Evolutionary conservation across 1,140 invertebrate genomes (phyloP), one percentile per base, ranked within the genome.

Genomic region (Drosophila kanapiae): DNA sequence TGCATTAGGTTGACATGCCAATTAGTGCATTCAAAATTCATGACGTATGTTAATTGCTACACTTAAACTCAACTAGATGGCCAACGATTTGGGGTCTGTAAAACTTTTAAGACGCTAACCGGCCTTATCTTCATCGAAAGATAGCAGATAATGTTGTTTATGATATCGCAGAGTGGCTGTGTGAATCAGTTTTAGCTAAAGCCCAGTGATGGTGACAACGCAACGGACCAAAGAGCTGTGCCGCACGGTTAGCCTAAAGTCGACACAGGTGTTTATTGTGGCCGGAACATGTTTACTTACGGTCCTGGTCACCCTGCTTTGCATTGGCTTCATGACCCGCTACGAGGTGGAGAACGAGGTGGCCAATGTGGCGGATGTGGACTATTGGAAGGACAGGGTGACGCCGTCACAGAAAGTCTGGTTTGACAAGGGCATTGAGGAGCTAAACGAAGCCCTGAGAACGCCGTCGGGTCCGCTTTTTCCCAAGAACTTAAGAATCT

Each of bases 311-410:
- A 60, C 86, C 31, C 14, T 87, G 33, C 29, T 92, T 8, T 92
- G 91, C 56, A 82, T 92, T 29, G 83, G 82, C 3, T 31, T 92
- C 18, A 78, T 71, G n/a, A 77, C 91, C 14, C 80, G 90, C 29
- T 91, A 91, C 37, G 91, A 92, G 53, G 90, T 91, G 40, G 58
- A 78, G n/a, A 68, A 82, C 45, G 85, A 91, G 38, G 86, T 91
- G 45, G 83, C 76, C 43, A 84, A 82, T 48, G 58, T 79, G 63
- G 78, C 63, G 13, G 79, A 90, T 63, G 81, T 91, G 48, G 70
- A 74, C 8, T 92, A 91, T 57, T 92, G 91, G 91, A 91, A 82
- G 40, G 81, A 91, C 18, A 43, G 8, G n/a, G 75, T 91, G 6
- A 49, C 80, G 0, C 3, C 49, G 8, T 49, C 69, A 1, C 91